Percentiles rank a stretch among this genome's conserved stretches.
Evolutionary conservation across 92 coral and sea anemone species (phyloP).

Genomic region (Porites evermanni): DNA sequence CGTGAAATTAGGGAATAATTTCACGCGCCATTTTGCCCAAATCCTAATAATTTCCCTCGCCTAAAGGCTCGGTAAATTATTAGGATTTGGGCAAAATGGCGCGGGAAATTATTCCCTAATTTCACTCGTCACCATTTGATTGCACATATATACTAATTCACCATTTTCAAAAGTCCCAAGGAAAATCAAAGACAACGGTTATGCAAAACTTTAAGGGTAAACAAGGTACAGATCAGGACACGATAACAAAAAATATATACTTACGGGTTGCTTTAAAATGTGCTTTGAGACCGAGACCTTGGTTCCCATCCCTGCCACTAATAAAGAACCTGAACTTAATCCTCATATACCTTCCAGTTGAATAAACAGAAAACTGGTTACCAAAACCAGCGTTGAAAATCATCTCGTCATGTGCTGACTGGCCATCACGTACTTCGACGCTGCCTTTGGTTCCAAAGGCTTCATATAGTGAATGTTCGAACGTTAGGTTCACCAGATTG

Average conservation of each 20-base stretch:
- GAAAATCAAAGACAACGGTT: no score
- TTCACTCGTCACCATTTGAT: no score
- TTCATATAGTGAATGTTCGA: background rate
- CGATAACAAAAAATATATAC: background rate
- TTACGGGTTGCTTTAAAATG: conserved; percentile 13
- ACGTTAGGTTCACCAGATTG: background rate
- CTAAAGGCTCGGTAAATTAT: no score
- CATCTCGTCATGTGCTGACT: background rate
- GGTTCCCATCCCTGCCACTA: background rate
- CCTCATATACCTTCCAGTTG: background rate
- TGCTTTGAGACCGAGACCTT: background rate
- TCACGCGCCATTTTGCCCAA: no score
- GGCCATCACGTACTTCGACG: conserved; percentile 3
- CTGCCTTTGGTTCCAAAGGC: background rate
- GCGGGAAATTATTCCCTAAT: no score
- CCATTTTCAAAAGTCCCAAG: no score
- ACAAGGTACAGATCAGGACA: no score
- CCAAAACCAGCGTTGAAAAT: background rate
- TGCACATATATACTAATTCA: no score
- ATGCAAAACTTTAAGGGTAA: no score
- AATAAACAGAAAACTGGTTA: background rate
- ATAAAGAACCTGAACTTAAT: background rate
- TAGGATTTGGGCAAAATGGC: no score
- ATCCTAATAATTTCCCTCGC: no score
- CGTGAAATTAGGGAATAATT: no score